phyloP scores from a whole-genome alignment of 37 sponge, comb jelly and placozoan genomes.

The Cladorhizidae sp. region DNA sequence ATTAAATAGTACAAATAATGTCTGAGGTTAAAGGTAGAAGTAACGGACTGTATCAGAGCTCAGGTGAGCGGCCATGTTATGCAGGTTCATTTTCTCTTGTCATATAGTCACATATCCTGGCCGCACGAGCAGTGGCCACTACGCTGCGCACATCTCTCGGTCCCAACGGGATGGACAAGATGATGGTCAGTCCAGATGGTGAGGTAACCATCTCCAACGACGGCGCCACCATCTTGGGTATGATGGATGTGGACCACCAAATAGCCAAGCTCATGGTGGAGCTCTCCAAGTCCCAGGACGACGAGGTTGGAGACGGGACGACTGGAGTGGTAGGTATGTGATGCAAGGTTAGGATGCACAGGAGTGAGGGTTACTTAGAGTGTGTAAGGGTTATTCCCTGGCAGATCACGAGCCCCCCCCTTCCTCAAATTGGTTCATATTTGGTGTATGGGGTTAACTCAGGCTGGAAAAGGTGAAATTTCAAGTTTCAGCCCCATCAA shows the following conservation, averaged over 20 bases:
- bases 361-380: too few relatives aligned
- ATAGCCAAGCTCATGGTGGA: conserved; percentile 98
- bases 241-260: conserved; percentile 98
- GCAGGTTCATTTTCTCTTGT: not conserved
- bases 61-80: too few relatives aligned
- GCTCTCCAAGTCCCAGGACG: conserved; percentile 95
- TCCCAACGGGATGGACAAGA: conserved; percentile 98
- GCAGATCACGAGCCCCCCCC: too few relatives aligned
- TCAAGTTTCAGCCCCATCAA: too few relatives aligned
- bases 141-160: conserved; percentile 89
- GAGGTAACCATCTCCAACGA: conserved; percentile 97
- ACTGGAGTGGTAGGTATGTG: conserved; percentile 95
- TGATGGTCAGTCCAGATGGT: conserved; percentile 95
- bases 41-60: too few relatives aligned
- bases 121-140: conserved; percentile 85
- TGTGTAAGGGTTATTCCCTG: too few relatives aligned
- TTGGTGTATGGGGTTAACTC: too few relatives aligned
- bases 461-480: too few relatives aligned
- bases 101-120: conserved; percentile 88
- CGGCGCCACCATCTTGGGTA: conserved; percentile 94
- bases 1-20: too few relatives aligned
- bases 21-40: too few relatives aligned
- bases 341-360: not conserved
- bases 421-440: too few relatives aligned
- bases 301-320: conserved; percentile 99